Conservation (phyloP, 2,797 vertebrate genomes). For the Tokudaia muenninki region DNA sequence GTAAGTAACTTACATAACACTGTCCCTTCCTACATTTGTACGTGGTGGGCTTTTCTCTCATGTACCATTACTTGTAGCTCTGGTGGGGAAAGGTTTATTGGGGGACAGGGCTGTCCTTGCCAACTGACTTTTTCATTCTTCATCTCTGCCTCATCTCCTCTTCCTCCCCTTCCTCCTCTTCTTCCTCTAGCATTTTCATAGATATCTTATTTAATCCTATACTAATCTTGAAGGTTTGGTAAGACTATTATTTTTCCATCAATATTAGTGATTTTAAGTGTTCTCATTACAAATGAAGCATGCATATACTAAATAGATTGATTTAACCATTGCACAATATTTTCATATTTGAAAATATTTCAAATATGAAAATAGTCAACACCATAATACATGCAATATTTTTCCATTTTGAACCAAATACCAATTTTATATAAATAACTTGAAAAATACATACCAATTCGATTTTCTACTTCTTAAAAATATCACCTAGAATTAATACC, state of each 20-base stretch:
- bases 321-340: not conserved
- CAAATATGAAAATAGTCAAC: not conserved
- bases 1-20: not conserved
- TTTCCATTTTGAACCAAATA: not conserved
- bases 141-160: too few species aligned
- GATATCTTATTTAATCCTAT: slow-evolving; percentile 55
- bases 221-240: slow-evolving; percentile 42
- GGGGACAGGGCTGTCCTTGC: not conserved
- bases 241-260: slow-evolving; percentile 21
- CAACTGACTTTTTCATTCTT: not conserved
- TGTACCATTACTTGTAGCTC: not conserved
- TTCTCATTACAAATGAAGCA: not conserved
- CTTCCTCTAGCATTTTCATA: slow-evolving; percentile 51
- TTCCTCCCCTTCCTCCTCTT: too few species aligned
- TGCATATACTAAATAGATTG: not conserved
- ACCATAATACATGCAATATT: not conserved
- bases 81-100: not conserved
- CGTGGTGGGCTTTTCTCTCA: not conserved
- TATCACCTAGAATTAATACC: not conserved
- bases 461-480: not conserved
- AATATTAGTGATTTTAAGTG: slow-evolving; percentile 45
- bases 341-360: not conserved
- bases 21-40: not conserved
- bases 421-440: not conserved
- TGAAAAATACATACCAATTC: not conserved